Evolutionary conservation across 1,140 invertebrate species (phyloP).

Genomic region (Bursaphelenchus mucronatus): DNA sequence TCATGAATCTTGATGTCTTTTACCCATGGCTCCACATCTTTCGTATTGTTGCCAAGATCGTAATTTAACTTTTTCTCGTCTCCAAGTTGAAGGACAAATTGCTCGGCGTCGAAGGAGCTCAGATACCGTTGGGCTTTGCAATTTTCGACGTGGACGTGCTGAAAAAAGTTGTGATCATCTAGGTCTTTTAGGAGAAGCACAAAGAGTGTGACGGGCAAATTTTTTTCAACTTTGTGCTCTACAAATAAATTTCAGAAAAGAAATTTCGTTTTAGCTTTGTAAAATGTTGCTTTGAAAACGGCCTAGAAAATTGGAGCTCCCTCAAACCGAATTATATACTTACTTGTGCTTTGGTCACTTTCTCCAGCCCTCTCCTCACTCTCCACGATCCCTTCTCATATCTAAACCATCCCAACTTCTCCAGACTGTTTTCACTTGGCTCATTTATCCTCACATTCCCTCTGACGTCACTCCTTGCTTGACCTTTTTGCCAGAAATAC

Average conservation of each 20-base stretch:
- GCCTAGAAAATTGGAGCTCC: neutral
- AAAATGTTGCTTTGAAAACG: too few relatives aligned
- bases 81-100: neutral
- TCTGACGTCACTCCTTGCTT: neutral
- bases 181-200: too few relatives aligned
- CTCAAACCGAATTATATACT: neutral
- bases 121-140: conserved; percentile 16
- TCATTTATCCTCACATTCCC: conserved; percentile 18
- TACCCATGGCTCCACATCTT: conserved; percentile 2
- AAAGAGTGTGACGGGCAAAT: too few relatives aligned
- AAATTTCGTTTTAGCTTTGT: too few relatives aligned
- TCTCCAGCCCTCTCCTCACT: conserved; percentile 9
- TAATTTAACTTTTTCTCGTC: neutral
- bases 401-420: conserved; percentile 14
- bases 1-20: conserved; percentile 2
- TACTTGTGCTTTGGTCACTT: conserved; percentile 1
- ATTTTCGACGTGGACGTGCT: conserved; percentile 13
- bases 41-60: conserved; percentile 7
- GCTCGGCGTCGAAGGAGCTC: conserved; percentile 7
- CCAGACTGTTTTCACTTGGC: neutral
- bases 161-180: neutral
- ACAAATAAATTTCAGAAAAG: too few relatives aligned
- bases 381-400: conserved; percentile 11
- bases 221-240: too few relatives aligned
- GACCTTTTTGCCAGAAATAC: conserved; percentile 14